Base-by-base conservation (phyloP, 1,140 invertebrate genomes). In the Drosophila parabipectinata region DNA sequence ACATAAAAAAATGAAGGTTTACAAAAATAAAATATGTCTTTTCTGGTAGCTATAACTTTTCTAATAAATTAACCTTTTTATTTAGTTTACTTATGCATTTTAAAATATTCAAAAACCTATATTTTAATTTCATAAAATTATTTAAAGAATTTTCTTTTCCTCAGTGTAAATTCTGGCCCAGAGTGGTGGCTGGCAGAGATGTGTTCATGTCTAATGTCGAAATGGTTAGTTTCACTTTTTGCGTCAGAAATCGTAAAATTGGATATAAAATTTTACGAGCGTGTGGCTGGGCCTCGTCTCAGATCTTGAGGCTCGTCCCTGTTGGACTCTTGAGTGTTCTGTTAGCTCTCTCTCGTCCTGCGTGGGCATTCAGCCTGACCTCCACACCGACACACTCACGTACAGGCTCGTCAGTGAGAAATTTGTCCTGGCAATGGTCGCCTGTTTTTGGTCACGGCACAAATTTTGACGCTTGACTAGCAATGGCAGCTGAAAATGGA, bases 161-260 rank as follows among this genome's bases (percentile, higher is more conserved):
- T 5, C 39, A 62, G 78, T 57, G 61, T 60, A 34, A 15, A 41
- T 75, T 57, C 63, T 66, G 59, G 2, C 41, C 41, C 41, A 44
- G 5, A 44, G 41, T 18, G 14, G 15, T 47, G 18, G 44, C 44
- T 21, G 44, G 71, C 51, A 75, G 72, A 88, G 83, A 83, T 89
- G 79, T 79, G 84, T 88, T 88, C 83, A 88, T 88, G 83, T 88
- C 83, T 88, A 88, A 88, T 88, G 83, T 88, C 83, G 76, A 83
- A 88, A 88, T 88, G 83, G 83, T 88, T 88, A 88, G 83, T 88
- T 88, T 88, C 83, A 88, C 83, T 88, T 88, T 87, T 88, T 88
- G 79, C 83, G 83, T 88, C 79, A 88, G 79, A 88, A 88, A 88
- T 88, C 83, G 83, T 88, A 88, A 88, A 88, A 88, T 88, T 88